phyloP scores from a whole-genome alignment of 2,888 invertebrate species.

The Halocaridina rubra region DNA sequence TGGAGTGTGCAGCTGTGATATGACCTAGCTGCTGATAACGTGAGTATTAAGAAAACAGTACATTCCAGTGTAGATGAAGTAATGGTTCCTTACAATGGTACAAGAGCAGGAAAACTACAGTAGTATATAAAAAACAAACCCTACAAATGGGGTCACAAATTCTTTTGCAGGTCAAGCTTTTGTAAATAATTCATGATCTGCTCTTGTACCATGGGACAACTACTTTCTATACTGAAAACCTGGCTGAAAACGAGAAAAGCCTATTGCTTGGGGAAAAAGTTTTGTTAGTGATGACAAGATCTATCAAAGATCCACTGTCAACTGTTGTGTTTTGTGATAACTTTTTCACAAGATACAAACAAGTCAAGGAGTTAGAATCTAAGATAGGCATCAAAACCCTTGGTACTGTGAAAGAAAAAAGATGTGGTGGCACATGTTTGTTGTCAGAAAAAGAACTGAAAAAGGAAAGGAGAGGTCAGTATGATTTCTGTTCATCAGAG shows the following conservation, averaged over 20 bases:
- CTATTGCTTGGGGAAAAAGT: constrained; percentile 23
- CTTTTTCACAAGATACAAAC: constrained; percentile 16
- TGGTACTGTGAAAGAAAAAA: constrained; percentile 11
- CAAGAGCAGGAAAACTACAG: neutral
- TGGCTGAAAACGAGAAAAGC: neutral
- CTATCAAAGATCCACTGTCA: too few relatives aligned
- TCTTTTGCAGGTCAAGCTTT: neutral
- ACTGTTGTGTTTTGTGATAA: too few relatives aligned
- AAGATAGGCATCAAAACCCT: too few relatives aligned
- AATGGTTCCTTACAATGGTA: too few relatives aligned
- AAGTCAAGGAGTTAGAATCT: neutral
- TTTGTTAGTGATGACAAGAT: too few relatives aligned
- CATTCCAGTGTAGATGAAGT: too few relatives aligned
- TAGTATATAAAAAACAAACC: constrained; percentile 16
- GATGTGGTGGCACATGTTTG: neutral
- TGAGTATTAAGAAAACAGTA: neutral
- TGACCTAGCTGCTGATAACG: neutral
- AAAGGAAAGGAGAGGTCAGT: neutral
- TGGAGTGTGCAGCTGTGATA: constrained; percentile 5
- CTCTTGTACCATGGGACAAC: too few relatives aligned
- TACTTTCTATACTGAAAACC: too few relatives aligned
- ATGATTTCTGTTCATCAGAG: too few relatives aligned
- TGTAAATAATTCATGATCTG: neutral
- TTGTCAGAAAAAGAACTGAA: constrained; percentile 19
- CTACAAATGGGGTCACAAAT: constrained; percentile 1